phyloP scores from a whole-genome alignment of 37 sponge, comb jelly and placozoan species.

The Spongia lamella region DNA sequence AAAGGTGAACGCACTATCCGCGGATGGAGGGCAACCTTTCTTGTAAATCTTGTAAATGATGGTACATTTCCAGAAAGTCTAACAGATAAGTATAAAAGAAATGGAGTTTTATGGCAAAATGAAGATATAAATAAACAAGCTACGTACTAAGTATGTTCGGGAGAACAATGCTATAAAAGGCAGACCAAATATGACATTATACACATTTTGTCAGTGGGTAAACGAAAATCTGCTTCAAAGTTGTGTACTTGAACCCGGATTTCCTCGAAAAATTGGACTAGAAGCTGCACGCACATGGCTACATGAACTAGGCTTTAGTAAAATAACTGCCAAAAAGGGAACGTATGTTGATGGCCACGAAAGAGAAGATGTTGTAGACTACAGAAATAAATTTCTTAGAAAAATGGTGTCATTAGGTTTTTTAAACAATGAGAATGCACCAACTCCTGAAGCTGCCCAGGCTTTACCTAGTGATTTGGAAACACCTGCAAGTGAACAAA shows the following conservation, averaged over 20 bases:
- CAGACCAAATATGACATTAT: conserved; percentile 17
- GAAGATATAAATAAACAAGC: conserved; percentile 37
- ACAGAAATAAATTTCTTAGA: conserved; percentile 20
- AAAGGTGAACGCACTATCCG: conserved; percentile 45
- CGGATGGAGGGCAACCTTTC: conserved; percentile 27
- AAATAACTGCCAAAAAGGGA: conserved; percentile 30
- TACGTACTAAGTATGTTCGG: conserved; percentile 19
- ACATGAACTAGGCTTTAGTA: conserved; percentile 39
- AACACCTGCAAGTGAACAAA: neutral
- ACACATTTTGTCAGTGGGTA: conserved; percentile 19
- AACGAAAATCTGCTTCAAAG: conserved; percentile 23
- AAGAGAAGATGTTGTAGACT: conserved; percentile 31
- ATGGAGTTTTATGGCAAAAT: conserved; percentile 29
- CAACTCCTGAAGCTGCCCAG: conserved; percentile 21
- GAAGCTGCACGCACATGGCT: conserved; percentile 35
- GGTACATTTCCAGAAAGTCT: conserved; percentile 37
- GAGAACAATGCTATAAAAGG: conserved; percentile 18
- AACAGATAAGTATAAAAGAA: conserved; percentile 37
- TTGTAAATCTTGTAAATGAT: conserved; percentile 8
- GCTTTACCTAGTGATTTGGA: conserved; percentile 25
- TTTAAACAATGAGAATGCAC: conserved; percentile 17
- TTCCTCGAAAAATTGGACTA: conserved; percentile 6
- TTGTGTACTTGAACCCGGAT: conserved; percentile 10
- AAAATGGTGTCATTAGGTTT: conserved; percentile 41
- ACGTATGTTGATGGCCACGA: conserved; percentile 49